These are phyloP conservation scores for Lepidostoma basale DNA, from an alignment of 1,140 invertebrate genomes.

Conservation along the genomic window DNA sequence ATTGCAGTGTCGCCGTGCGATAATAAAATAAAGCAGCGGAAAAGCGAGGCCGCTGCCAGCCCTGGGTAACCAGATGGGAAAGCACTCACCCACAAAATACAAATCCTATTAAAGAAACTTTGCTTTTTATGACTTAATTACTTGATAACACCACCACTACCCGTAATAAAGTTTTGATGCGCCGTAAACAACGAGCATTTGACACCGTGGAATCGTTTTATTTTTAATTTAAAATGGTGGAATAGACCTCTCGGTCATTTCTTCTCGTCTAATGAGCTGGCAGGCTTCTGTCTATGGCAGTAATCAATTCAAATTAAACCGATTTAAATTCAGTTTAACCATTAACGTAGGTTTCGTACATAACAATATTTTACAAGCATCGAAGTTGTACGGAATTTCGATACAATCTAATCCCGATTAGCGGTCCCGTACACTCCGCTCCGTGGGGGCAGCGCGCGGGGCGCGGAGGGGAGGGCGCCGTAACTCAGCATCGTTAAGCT, in stretches of 20 bases:
- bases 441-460: not conserved
- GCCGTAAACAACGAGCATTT: slow-evolving; percentile 35
- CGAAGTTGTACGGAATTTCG: slow-evolving; percentile 29
- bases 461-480: not conserved
- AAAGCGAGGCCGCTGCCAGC: not conserved
- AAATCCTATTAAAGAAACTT: slow-evolving; percentile 34
- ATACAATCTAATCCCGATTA: slow-evolving; percentile 37
- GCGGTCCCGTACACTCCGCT: too few species aligned
- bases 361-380: slow-evolving; percentile 31
- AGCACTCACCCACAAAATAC: slow-evolving; percentile 16
- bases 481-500: too few species aligned
- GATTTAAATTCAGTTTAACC: slow-evolving; percentile 43
- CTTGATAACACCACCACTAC: slow-evolving; percentile 33
- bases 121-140: slow-evolving; percentile 45
- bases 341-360: slow-evolving; percentile 30
- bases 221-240: slow-evolving; percentile 14
- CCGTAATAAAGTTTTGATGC: slow-evolving; percentile 32
- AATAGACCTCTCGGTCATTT: not conserved
- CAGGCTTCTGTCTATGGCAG: slow-evolving; percentile 34
- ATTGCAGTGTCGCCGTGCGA: too few species aligned
- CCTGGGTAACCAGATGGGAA: slow-evolving; percentile 13
- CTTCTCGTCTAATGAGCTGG: slow-evolving; percentile 22
- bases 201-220: slow-evolving; percentile 28
- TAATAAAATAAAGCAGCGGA: not conserved
- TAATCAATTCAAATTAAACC: slow-evolving; percentile 41